Evolutionary conservation across 2,113 vertebrate genomes (phyloP).

Genomic region (Bubo blakistoni): DNA sequence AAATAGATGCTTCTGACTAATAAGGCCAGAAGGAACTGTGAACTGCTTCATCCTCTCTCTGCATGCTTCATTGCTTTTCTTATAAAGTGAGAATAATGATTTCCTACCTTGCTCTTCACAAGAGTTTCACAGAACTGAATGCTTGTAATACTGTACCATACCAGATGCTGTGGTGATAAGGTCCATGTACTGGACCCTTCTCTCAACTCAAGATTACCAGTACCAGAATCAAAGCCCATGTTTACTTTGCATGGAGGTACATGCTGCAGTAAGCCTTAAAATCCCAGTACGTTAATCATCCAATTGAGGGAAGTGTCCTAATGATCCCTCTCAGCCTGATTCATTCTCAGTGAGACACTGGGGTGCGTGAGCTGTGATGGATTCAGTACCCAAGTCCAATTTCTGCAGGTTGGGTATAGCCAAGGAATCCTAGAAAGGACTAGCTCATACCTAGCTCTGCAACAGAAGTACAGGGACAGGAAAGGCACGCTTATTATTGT

Average conservation of each 20-base stretch:
- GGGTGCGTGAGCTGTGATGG: not conserved
- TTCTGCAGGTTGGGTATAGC: not conserved
- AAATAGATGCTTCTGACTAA: not conserved
- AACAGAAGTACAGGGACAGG: not conserved
- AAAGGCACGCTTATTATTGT: fast-evolving
- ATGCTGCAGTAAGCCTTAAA: not conserved
- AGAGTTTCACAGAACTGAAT: not conserved
- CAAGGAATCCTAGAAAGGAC: not conserved
- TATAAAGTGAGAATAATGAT: not conserved
- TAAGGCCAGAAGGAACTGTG: not conserved
- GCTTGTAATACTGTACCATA: not conserved
- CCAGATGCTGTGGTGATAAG: not conserved
- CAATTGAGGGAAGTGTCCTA: not conserved
- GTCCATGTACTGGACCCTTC: not conserved
- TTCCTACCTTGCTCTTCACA: not conserved
- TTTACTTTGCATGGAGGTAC: not conserved
- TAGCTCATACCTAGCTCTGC: not conserved
- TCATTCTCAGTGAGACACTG: not conserved
- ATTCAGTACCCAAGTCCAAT: not conserved
- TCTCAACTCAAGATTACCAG: not conserved
- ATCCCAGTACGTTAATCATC: not conserved
- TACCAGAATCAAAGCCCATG: not conserved
- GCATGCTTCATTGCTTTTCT: not conserved
- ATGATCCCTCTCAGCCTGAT: not conserved
- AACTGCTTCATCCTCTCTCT: not conserved